These are phyloP conservation scores for Strigops habroptila DNA, from an alignment of 2,113 vertebrate species.

Conservation along the genomic window DNA sequence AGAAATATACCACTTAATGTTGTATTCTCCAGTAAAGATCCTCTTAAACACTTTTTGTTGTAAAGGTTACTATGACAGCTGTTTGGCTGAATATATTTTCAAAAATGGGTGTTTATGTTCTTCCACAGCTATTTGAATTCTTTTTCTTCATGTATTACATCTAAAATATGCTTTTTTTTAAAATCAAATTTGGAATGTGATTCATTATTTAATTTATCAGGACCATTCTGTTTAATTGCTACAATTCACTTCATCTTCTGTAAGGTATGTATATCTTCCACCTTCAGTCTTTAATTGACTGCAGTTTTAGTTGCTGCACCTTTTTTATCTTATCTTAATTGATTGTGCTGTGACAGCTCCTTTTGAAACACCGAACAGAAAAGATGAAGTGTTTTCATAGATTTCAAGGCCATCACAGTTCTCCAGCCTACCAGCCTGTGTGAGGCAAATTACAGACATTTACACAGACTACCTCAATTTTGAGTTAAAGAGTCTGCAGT, in stretches of 20 bases:
- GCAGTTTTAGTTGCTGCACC: neutral
- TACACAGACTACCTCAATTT: neutral
- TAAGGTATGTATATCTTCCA: neutral
- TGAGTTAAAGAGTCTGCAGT: constrained; percentile 33
- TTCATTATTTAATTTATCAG: constrained; percentile 40
- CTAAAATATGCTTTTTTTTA: neutral
- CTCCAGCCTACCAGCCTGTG: neutral
- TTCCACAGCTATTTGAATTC: neutral
- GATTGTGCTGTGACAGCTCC: neutral
- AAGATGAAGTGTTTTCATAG: neutral
- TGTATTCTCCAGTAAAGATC: neutral
- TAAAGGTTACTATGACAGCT: constrained; percentile 34
- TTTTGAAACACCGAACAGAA: neutral
- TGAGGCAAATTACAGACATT: neutral
- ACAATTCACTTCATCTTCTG: constrained; percentile 2
- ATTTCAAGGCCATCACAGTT: neutral
- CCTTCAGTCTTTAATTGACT: neutral
- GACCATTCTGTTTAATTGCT: neutral
- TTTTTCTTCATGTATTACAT: neutral
- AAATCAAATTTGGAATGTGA: neutral
- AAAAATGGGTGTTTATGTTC: neutral
- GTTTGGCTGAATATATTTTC: neutral
- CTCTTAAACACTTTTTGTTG: constrained; percentile 21
- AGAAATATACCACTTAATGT: neutral
- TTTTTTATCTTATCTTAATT: neutral